Evolutionary conservation across 1,140 invertebrate species (phyloP), one percentile per base, ranked within the genome.

Genomic region (Thalassaphorura encarpata): DNA sequence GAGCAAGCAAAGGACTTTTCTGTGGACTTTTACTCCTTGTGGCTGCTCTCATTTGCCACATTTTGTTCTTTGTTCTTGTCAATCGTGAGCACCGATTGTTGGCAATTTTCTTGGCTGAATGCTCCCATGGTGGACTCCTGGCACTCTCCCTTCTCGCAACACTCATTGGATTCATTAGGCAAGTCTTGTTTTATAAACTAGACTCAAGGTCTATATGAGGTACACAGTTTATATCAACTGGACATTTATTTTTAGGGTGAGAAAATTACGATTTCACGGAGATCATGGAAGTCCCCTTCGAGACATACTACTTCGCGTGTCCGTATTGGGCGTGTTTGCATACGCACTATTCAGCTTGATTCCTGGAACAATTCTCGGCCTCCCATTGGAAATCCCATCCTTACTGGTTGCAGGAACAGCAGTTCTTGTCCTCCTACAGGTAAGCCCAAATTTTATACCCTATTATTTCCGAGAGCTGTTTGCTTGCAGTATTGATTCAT

Each of bases 331-430:
- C 43, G 77, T 94, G 33, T 93, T 94, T 72, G 80, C 87, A 21
- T 95, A 95, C 69, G 86, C 88, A 5, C 84, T 91, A 42, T 94
- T 95, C 74, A 91, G 88, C 67, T 83, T 95, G 40, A 90, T 96
- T 64, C 87, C 91, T 58, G 90, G 89, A 36, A 82, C 85, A 53
- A 59, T 65, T 52, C 71, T 89, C 56, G 83, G 84, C 29, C 82
- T 85, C 6, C 84, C 88, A 63, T 85, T 84, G 29, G 80, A 85
- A 64, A 87, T 90, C 69, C 87, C 88, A 1, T 89, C 89, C 69
- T 75, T 93, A 1, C 74, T 95, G 52, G 85, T 95, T 21, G 89
- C 92, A 79, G 83, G 91, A 48, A 94, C 88, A 43, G 85, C 86
- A 59, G 77, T 84, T 24, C 78, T 96, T 18, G 87, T 89, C 24